Base-by-base conservation (phyloP, 2,888 invertebrate species). In the Heliconius ismenius region DNA sequence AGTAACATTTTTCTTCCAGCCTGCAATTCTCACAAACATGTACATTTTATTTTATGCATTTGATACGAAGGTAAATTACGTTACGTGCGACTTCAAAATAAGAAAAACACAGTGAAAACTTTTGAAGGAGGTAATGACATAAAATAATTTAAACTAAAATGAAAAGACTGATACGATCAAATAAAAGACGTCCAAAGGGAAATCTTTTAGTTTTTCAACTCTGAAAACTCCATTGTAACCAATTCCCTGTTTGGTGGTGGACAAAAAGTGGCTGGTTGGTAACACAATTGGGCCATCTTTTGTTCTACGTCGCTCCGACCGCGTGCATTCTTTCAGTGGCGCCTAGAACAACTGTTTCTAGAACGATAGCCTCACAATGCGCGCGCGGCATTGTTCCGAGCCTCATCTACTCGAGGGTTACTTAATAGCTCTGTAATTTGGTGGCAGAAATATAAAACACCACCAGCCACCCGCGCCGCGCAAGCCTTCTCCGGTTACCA, bases 211-310 rank as follows among this genome's bases (percentile, higher is more conserved):
- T 79, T 79, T 78, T 73, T 80, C 81, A 80, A 84, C 79, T 82
- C 81, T 84, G 74, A 83, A 83, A 84, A 84, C 85, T 83, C 84
- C 81, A 84, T 87, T 87, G 85, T 86, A 84, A 82, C 82, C 82
- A 85, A 85, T 87, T 87, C 84, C 83, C 84, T 86, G 86, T 88
- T 88, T 84, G 84, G 83, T 82, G 84, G 85, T 83, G 82, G 83
- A 86, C 85, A 86, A 88, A 87, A 89, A 86, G 85, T 84, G 83
- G 85, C 83, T 84, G 83, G 84, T 82, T 85, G 83, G 87, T 88
- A 88, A 87, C 87, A 87, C 89, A 88, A 89, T 89, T 88, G 88
- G 86, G 86, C 83, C 86, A 84, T 83, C 88, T 86, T 88, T 89
- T 90, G 89, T 90, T 89, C 84, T 81, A 81, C 76, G 81, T 80